Conservation (phyloP, 2,888 invertebrate genomes). For the Aricia artaxerxes region DNA sequence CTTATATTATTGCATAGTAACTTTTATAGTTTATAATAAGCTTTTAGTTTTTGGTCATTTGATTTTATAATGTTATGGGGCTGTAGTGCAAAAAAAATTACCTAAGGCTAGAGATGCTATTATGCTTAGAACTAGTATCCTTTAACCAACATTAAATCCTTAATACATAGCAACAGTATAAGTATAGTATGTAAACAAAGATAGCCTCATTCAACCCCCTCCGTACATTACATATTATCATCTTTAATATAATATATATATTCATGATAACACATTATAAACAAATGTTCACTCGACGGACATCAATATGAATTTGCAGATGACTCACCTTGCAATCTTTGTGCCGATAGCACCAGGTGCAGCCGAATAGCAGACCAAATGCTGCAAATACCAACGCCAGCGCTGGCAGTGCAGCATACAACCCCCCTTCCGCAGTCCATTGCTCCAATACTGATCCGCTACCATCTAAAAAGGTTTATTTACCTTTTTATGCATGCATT, state of each 20-base stretch:
- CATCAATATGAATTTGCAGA: background rate
- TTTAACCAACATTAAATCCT: background rate
- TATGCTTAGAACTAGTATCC: background rate
- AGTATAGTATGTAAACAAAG: background rate
- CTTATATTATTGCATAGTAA: background rate
- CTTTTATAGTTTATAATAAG: background rate
- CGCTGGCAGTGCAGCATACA: slow-evolving; percentile 65
- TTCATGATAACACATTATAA: background rate
- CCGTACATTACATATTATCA: background rate
- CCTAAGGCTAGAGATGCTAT: background rate
- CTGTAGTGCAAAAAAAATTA: background rate
- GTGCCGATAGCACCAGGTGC: slow-evolving; percentile 76
- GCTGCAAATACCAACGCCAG: slow-evolving; percentile 70
- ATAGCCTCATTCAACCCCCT: slow-evolving; percentile 7
- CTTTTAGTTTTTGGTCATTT: background rate
- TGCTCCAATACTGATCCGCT: slow-evolving; percentile 47
- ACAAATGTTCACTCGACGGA: background rate
- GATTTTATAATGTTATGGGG: too few relatives aligned
- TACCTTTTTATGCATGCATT: background rate
- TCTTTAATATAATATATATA: background rate
- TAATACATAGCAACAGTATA: background rate
- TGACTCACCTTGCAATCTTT: slow-evolving; percentile 71
- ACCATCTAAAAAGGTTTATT: slow-evolving; percentile 51
- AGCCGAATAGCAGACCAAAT: slow-evolving; percentile 67
- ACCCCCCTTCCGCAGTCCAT: slow-evolving; percentile 57